Conservation (phyloP, 2,797 vertebrate genomes). For the Manis pentadactyla region DNA sequence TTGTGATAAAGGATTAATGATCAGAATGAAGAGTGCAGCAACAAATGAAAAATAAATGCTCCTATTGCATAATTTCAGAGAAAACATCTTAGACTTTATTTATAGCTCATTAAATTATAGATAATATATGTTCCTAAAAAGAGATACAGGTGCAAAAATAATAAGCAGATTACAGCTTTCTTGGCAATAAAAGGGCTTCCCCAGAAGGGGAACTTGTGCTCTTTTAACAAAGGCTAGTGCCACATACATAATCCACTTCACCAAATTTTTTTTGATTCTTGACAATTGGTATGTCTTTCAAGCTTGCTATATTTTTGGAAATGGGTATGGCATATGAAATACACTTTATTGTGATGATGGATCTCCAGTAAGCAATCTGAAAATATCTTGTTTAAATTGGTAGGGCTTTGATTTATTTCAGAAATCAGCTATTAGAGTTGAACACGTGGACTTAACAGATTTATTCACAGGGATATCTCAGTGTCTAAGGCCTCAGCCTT, state of each 20-base stretch:
- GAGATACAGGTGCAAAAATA: not conserved
- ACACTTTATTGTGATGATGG: not conserved
- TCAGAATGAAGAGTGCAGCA: not conserved
- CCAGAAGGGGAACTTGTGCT: not conserved
- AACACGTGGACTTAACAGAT: not conserved
- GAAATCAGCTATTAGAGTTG: not conserved
- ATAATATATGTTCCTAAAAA: not conserved
- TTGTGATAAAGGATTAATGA: not conserved
- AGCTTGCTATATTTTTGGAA: not conserved
- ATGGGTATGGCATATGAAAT: not conserved
- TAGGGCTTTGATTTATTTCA: not conserved
- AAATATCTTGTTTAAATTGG: not conserved
- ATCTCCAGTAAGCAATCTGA: not conserved
- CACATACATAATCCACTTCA: not conserved
- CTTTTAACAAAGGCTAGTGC: not conserved
- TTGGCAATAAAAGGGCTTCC: not conserved
- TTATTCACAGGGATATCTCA: not conserved
- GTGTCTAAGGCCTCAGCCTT: not conserved
- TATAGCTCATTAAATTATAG: not conserved
- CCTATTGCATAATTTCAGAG: not conserved
- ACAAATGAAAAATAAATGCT: not conserved
- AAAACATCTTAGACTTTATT: constrained; percentile 6
- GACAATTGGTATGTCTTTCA: not conserved
- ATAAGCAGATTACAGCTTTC: not conserved
- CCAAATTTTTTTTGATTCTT: not conserved